phyloP scores from a whole-genome alignment of 1,140 invertebrate genomes.

The Megalonaias nervosa region DNA sequence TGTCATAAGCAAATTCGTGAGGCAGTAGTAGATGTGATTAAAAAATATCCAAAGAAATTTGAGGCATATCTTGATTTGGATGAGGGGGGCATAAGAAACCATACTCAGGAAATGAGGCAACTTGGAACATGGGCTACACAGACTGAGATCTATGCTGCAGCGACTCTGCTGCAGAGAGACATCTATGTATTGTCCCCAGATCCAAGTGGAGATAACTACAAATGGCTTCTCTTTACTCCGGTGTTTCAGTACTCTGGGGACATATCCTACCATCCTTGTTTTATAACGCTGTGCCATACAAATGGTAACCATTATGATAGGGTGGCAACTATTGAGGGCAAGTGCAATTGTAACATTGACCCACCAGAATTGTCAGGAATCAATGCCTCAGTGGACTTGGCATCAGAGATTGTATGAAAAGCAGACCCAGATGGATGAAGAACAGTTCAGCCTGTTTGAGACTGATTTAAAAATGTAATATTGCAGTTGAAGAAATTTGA shows the following conservation, averaged over 20 bases:
- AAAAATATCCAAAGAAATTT: conserved; percentile 54
- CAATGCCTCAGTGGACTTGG: conserved; percentile 43
- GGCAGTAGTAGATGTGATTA: conserved; percentile 56
- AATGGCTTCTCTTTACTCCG: conserved; percentile 58
- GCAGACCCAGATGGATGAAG: background rate
- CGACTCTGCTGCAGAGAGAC: conserved; percentile 56
- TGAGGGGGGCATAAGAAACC: conserved; percentile 36
- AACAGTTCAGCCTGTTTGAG: too few relatives aligned
- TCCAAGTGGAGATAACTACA: conserved; percentile 48
- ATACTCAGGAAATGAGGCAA: conserved; percentile 53
- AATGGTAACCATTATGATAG: conserved; percentile 63
- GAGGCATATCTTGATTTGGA: conserved; percentile 53
- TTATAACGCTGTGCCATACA: conserved; percentile 60
- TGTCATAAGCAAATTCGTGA: conserved; percentile 58
- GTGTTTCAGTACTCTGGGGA: conserved; percentile 40
- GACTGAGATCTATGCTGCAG: conserved; percentile 63
- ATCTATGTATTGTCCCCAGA: conserved; percentile 62
- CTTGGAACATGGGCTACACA: conserved; percentile 60
- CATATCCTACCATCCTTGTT: conserved; percentile 39
- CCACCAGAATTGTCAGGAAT: conserved; percentile 44
- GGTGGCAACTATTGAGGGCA: conserved; percentile 37
- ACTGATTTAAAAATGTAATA: too few relatives aligned
- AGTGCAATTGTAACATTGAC: conserved; percentile 52
- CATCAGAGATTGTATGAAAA: conserved; percentile 23
- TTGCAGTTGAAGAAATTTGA: too few relatives aligned